phyloP scores from a whole-genome alignment of 2,113 vertebrate genomes.

The Phyllostomus hastatus region DNA sequence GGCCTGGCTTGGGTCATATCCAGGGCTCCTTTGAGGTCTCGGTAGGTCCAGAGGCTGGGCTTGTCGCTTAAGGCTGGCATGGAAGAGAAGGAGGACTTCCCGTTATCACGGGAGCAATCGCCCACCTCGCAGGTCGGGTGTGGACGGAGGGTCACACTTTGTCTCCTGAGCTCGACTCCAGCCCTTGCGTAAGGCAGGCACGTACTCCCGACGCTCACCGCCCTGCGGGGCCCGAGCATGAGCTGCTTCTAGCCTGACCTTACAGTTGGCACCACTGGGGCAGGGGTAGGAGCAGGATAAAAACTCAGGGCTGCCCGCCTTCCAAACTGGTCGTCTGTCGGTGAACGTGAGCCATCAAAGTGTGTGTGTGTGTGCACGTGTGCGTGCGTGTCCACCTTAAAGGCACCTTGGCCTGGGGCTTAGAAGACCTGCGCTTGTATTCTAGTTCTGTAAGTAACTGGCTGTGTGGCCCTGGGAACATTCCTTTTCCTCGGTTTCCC shows the following conservation, averaged over 20 bases:
- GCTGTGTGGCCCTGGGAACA: not conserved
- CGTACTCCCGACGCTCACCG: not conserved
- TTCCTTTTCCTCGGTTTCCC: not conserved
- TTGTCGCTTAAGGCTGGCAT: not conserved
- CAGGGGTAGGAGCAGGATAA: not conserved
- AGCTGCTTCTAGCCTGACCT: not conserved
- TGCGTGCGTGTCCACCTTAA: not conserved
- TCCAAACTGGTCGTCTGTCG: not conserved
- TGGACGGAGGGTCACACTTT: rapidly evolving
- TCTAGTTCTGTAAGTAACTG: not conserved
- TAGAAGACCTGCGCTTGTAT: not conserved
- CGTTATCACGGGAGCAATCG: rapidly evolving
- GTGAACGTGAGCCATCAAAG: not conserved
- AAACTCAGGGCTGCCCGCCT: not conserved
- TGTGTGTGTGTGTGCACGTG: not conserved
- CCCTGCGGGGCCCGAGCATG: not conserved
- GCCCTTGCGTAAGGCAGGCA: not conserved
- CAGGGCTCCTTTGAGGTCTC: not conserved
- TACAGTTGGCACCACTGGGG: not conserved
- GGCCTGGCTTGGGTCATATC: rapidly evolving
- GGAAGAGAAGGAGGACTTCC: not conserved
- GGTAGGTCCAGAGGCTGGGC: not conserved
- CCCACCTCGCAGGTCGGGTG: rapidly evolving
- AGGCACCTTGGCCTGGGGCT: not conserved
- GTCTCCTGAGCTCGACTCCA: not conserved